Evolutionary conservation across 2,113 vertebrate species (phyloP), one percentile per base, ranked within the genome.

Genomic region (Machaerirhynchus nigripectus): DNA sequence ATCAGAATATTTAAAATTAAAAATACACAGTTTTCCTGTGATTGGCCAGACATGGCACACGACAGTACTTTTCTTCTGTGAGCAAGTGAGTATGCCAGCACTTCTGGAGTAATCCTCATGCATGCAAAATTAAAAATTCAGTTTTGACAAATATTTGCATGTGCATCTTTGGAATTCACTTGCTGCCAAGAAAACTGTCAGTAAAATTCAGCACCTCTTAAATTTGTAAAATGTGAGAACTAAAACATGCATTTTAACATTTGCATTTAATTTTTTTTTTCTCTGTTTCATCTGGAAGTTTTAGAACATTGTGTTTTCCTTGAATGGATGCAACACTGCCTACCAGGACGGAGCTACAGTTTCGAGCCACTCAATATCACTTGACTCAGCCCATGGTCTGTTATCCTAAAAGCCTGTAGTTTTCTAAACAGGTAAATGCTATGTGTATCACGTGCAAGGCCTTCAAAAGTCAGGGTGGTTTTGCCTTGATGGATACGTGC

Each of bases 71-170:
- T 80, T 92, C 71, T 84, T 84, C 69, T 79, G 56, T 15, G 33
- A 96, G 74, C 84, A 90, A 83, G 70, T 14, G 59, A 81, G 74
- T 55, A 18, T 84, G 56, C 88, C 83, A 93, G 90, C 68, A 89
- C 95, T 96, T 92, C 90, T 95, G 90, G 85, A 86, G 76, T 78
- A 92, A 92, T 75, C 37, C 63, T 88, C 75, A 81, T 75, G 86
- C 95, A 90, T 93, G 90, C 90, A 96, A 90, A 96, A 96, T 95
- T 44, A 37, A 95, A 95, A 97, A 96, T 96, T 93, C 88, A 64
- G 47, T 96, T 97, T 94, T 93, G 93, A 95, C 95, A 97, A 97
- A 97, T 96, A 96, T 96, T 97, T 94, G 79, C 92, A 94, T 89
- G 90, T 87, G 88, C 95, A 96, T 96, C 93, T 89, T 97, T 92